Conservation (phyloP, 2,797 vertebrate species). For the Valencia hispanica region DNA sequence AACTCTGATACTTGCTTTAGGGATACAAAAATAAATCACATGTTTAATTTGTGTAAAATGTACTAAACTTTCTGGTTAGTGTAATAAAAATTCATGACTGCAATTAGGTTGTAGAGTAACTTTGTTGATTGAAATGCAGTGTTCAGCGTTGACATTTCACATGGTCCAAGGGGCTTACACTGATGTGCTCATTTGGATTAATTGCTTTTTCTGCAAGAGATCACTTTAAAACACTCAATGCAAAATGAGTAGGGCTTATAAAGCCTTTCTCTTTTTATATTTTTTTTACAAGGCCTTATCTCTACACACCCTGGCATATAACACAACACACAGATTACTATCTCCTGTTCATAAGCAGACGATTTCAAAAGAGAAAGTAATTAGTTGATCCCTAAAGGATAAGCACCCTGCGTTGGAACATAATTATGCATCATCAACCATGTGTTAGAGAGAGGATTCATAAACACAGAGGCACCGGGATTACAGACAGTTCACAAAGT, state of each 20-base stretch:
- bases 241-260: background rate
- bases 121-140: background rate
- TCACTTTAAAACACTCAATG: background rate
- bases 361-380: slow-evolving; percentile 6
- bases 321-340: background rate
- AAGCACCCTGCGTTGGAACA: background rate
- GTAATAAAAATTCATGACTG: background rate
- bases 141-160: background rate
- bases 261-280: background rate
- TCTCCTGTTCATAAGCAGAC: background rate
- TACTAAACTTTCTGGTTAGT: background rate
- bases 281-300: background rate
- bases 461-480: background rate
- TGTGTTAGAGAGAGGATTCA: background rate
- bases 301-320: background rate
- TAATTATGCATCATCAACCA: background rate
- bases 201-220: background rate
- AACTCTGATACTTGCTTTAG: background rate
- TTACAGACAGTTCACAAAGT: background rate
- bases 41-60: background rate
- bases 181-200: background rate
- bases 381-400: background rate
- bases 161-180: background rate
- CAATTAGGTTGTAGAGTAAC: background rate
- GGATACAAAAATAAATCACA: background rate